Evolutionary conservation across 2,888 invertebrate genomes (phyloP).

Genomic region (Cephus rjabovi): DNA sequence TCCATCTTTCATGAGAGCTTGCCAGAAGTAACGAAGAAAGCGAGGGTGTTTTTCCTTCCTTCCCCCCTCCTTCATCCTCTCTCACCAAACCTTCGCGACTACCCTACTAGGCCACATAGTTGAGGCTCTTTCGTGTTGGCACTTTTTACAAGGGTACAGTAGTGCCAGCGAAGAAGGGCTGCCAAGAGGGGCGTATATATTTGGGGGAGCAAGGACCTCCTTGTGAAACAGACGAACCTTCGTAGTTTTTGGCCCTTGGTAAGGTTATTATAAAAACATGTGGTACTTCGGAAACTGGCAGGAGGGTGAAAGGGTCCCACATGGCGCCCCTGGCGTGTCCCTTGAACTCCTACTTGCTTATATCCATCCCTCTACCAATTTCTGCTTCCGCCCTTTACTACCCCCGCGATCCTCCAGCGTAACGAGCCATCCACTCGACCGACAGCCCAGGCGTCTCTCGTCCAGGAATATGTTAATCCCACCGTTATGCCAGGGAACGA

Average conservation of each 20-base stretch:
- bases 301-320: conserved; percentile 10
- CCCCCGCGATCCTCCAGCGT: background rate
- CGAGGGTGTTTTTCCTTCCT: background rate
- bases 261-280: conserved; percentile 17
- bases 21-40: background rate
- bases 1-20: background rate
- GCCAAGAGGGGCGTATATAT: background rate
- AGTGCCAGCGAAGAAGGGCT: background rate
- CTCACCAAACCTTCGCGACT: background rate
- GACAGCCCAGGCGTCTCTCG: background rate
- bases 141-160: background rate
- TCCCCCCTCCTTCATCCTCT: background rate
- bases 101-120: background rate
- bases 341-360: background rate
- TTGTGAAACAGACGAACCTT: background rate
- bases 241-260: conserved; percentile 9
- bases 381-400: background rate
- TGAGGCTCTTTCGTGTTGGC: background rate
- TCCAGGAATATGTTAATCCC: background rate
- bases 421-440: conserved; percentile 4
- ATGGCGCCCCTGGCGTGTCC: conserved; percentile 14
- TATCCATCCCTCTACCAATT: background rate
- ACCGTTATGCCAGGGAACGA: background rate
- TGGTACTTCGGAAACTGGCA: conserved; percentile 1
- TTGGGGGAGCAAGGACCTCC: background rate